Evolutionary conservation across 2,113 vertebrate species (phyloP), one percentile per base, ranked within the genome.

Genomic region (Entosphenus tridentatus): DNA sequence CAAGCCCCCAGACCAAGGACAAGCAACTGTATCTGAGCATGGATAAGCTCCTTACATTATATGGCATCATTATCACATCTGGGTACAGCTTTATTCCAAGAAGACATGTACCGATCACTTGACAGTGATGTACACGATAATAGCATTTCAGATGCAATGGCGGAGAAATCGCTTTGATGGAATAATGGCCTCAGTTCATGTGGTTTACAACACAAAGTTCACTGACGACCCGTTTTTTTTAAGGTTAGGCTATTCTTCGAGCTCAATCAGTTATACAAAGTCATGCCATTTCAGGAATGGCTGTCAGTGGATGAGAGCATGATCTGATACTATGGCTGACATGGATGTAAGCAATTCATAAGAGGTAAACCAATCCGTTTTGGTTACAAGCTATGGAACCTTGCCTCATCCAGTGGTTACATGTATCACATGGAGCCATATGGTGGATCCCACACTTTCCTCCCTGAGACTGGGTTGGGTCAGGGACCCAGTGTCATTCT

Each of bases 401-500:
- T 39, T 68, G 68, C 68, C 68, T 68, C 68, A 12, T 68, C 14
- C 11, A 39, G 54, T 68, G 68, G 68, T 9, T 68, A 68, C 54
- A 68, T 39, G 39, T 39, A 39, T 39, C 39, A 39, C 39, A 39
- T 39, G 3, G 39, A 39, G n/a, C 68, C 68, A 54, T 68, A 68
- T 68, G 68, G 54, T 68, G 68, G 68, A 68, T 9, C 68, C 68
- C 18, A 68, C 21, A 68, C 68, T 54, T 18, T 68, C 68, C 68
- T 68, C n/a, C 68, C 68, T 56, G 17, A 68, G 68, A 68, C 18
- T 68, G 68, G 68, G 57, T 68, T 68, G 18, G 68, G 68, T 68
- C 68, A 68, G 67, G 67, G 12, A 68, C 12, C 13, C 67, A 68
- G 68, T 68, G 68, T 56, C 55, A 39, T 68, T 68, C 68, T 68